Conservation (phyloP, 1,140 invertebrate genomes). For the Hycleus phaleratus region DNA sequence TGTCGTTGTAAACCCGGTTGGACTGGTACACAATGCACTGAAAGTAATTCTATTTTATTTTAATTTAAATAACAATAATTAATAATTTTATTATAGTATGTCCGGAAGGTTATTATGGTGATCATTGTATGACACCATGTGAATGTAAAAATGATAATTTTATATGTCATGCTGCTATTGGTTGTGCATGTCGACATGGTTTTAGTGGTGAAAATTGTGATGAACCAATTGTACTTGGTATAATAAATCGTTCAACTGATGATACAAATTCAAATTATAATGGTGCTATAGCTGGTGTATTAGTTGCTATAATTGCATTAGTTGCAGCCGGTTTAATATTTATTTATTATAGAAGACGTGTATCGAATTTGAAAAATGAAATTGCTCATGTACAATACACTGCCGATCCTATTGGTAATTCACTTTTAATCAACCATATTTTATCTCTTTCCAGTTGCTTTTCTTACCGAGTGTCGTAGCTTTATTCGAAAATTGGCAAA, state of each 20-base stretch:
- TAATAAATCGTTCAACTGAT: conserved; percentile 6
- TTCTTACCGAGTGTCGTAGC: background rate
- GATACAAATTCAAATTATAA: conserved; percentile 18
- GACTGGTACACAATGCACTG: conserved; percentile 69
- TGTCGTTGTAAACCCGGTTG: conserved; percentile 73
- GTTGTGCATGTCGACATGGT: conserved; percentile 74
- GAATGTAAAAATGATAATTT: conserved; percentile 70
- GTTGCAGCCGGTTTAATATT: conserved; percentile 54
- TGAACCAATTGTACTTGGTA: conserved; percentile 28
- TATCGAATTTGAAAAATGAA: conserved; percentile 74
- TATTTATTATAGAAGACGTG: conserved; percentile 64
- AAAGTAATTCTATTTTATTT: conserved; percentile 48
- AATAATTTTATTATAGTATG: conserved; percentile 54
- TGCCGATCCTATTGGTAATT: conserved; percentile 57
- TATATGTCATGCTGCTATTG: conserved; percentile 69
- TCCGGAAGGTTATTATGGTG: conserved; percentile 82
- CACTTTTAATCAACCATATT: conserved; percentile 29
- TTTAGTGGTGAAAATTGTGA: conserved; percentile 59
- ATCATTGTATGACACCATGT: conserved; percentile 77
- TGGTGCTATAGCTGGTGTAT: conserved; percentile 52
- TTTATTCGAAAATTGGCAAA: conserved; percentile 22
- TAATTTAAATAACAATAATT: conserved; percentile 7
- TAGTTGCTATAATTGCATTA: conserved; percentile 52
- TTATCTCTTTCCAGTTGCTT: background rate
- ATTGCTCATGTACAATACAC: conserved; percentile 83